Base-by-base conservation (phyloP, 2,797 vertebrate species). In the Delichon dasypus region DNA sequence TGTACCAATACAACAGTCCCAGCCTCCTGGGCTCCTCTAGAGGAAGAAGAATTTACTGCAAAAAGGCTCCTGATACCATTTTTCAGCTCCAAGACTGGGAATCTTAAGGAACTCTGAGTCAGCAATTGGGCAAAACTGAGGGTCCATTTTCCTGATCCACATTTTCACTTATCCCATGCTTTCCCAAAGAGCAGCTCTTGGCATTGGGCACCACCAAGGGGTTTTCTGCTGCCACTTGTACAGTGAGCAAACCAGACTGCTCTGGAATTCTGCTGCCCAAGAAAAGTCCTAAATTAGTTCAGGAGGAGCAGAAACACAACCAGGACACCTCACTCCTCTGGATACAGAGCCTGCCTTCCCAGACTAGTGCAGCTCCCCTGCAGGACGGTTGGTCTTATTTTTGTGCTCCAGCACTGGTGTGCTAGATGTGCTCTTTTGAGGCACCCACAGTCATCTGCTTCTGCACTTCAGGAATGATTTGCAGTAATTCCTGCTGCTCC, bases 321-420 rank as follows among this genome's bases (percentile, higher is more conserved):
- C 40, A 67, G 47, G 51, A 54, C 30, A 54, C 32, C 8, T 80
- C 11, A 53, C 13, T 72, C 16, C 23, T 38, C 50, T 44, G 15
- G 57, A 91, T 32, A 19, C 2, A 40, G 65, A 71, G 47, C 30
- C 16, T 65, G 26, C 66, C 55, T 66, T 85, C 19, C 42, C 23
- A 83, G n/a, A 8, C 3, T 7, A 42, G 70, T 8, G 55, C 34
- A 71, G 36, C 27, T 64, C 36, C 61, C 27, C 44, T 30, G 29
- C 47, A 74, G 47, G 26, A n/a, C 55, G 48, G 10, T 0, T n/a
- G 22, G 18, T 30, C 18, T 14, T 10, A 3, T 19, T 40, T 22
- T 8, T 12, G 11, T 67, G 47, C 58, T 79, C 21, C 45, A 57
- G 45, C 5, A 1, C 2, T 25, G 40, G 22, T 0, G 0, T 20